These are phyloP conservation scores for Andricus grossulariae DNA, from an alignment of 1,140 invertebrate genomes.

Conservation along the genomic window DNA sequence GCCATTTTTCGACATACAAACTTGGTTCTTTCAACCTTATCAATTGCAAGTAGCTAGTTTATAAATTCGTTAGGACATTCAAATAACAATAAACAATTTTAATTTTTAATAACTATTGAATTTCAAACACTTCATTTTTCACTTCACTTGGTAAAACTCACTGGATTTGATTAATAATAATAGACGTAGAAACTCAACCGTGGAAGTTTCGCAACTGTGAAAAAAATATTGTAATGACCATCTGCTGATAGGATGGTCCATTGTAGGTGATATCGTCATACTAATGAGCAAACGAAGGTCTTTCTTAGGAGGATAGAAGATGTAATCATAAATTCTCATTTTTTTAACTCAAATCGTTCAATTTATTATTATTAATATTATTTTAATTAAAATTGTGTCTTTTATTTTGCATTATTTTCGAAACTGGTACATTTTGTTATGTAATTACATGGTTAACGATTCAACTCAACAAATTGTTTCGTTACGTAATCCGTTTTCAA, in stretches of 20 bases:
- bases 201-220: not conserved
- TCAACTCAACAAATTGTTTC: not conserved
- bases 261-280: slow-evolving; percentile 11
- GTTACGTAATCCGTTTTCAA: not conserved
- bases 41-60: too few species aligned
- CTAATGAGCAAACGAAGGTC: not conserved
- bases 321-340: not conserved
- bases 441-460: not conserved
- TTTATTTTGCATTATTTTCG: not conserved
- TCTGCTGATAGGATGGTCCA: slow-evolving; percentile 12
- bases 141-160: not conserved
- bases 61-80: too few species aligned
- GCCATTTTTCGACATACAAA: too few species aligned
- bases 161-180: not conserved
- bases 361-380: not conserved
- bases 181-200: not conserved
- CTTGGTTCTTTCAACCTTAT: too few species aligned
- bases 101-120: not conserved
- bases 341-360: not conserved
- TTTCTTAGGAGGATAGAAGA: not conserved
- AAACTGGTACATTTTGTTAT: not conserved
- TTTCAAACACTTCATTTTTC: not conserved
- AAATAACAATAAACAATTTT: too few species aligned
- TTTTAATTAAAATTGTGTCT: too few species aligned
- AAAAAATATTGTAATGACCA: slow-evolving; percentile 8